These are phyloP conservation scores for Melieria omissa DNA, from an alignment of 2,888 invertebrate species.

Conservation along the genomic window DNA sequence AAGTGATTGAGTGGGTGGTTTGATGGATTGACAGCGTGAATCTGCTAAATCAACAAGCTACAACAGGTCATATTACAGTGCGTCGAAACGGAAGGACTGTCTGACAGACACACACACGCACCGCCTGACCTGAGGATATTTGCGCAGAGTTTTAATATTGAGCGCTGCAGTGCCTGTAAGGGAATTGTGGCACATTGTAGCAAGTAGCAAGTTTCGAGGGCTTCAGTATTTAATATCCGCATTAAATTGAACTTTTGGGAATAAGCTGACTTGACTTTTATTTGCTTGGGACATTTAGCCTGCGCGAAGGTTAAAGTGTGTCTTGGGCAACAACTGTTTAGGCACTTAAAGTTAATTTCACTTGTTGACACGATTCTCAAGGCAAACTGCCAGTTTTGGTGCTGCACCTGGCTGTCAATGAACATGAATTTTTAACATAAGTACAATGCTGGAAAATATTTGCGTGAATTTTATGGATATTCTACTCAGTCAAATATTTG, in stretches of 20 bases:
- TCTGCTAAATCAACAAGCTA: slow-evolving; percentile 57
- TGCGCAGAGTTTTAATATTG: slow-evolving; percentile 39
- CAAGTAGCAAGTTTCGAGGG: background rate
- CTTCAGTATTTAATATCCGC: slow-evolving; percentile 31
- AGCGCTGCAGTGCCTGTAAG: background rate
- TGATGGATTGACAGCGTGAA: slow-evolving; percentile 63
- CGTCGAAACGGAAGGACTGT: slow-evolving; percentile 21
- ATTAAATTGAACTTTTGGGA: slow-evolving; percentile 43
- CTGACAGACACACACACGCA: slow-evolving; percentile 18
- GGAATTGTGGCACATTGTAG: background rate
- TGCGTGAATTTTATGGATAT: too few species aligned
- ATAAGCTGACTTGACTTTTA: slow-evolving; percentile 37
- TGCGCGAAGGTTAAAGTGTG: slow-evolving; percentile 12
- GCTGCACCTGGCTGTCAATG: too few species aligned
- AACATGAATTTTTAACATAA: too few species aligned
- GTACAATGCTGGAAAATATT: too few species aligned
- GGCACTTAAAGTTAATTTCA: too few species aligned
- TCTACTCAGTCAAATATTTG: too few species aligned
- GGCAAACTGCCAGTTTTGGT: too few species aligned
- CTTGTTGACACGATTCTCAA: too few species aligned
- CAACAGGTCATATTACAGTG: slow-evolving; percentile 28
- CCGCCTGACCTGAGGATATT: slow-evolving; percentile 46
- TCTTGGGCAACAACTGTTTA: too few species aligned
- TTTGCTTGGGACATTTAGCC: slow-evolving; percentile 33
- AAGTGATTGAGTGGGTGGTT: slow-evolving; percentile 49